Conservation (phyloP, 2,797 vertebrate species). For the Phoxinus dragarum region DNA sequence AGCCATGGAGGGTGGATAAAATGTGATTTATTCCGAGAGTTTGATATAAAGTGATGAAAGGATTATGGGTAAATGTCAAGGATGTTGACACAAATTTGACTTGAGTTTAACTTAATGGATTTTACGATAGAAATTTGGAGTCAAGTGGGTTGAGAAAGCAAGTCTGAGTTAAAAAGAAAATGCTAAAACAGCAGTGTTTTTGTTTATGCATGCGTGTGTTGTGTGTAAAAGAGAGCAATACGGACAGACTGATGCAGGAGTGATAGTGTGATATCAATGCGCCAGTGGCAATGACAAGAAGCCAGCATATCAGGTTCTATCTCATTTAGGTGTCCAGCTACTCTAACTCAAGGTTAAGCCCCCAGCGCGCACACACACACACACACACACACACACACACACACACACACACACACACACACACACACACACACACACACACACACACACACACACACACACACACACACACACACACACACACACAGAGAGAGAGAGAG, state of each 20-base stretch:
- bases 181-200: neutral
- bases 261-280: slow-evolving; percentile 32
- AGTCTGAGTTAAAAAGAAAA: neutral
- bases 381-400: neutral
- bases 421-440: neutral
- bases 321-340: slow-evolving; percentile 30
- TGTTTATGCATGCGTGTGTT: neutral
- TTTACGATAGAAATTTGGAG: slow-evolving; percentile 2
- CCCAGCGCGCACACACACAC: neutral
- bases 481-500: no score
- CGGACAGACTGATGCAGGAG: neutral
- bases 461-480: neutral
- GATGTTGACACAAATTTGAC: slow-evolving; percentile 5
- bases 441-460: neutral
- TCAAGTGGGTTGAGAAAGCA: neutral
- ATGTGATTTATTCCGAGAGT: slow-evolving; percentile 4
- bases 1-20: neutral
- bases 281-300: slow-evolving; percentile 4
- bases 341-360: slow-evolving; percentile 28
- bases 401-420: no score
- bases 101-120: slow-evolving; percentile 11
- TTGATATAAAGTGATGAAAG: slow-evolving; percentile 8
- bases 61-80: slow-evolving; percentile 30
- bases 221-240: neutral
- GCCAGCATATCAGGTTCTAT: slow-evolving; percentile 4